Conservation (phyloP, 2,113 vertebrate genomes). For the Porphyrio hochstetteri region DNA sequence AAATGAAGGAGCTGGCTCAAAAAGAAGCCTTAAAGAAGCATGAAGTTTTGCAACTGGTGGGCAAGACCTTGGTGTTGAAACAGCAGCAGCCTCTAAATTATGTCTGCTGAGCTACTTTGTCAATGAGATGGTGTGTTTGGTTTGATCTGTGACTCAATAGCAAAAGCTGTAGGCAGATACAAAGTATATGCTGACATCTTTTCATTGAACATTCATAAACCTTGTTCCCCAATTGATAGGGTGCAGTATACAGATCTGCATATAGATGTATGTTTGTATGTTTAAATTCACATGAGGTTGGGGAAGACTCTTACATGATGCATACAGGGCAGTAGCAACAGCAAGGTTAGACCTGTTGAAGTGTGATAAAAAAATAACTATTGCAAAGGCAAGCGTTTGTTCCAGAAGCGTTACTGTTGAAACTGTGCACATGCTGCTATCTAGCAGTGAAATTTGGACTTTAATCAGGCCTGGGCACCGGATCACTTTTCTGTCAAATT, state of each 20-base stretch:
- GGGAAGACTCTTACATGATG: not conserved
- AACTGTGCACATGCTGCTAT: not conserved
- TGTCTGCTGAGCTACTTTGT: not conserved
- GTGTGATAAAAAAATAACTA: not conserved
- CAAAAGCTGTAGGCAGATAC: not conserved
- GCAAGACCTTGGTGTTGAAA: not conserved
- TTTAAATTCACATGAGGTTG: accelerated
- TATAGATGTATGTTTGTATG: not conserved
- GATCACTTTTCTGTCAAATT: not conserved
- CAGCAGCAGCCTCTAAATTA: not conserved
- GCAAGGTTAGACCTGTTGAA: not conserved
- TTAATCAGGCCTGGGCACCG: not conserved
- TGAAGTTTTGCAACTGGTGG: not conserved
- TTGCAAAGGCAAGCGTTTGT: not conserved
- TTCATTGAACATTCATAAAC: not conserved
- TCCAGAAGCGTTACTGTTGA: not conserved
- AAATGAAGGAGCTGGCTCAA: not conserved
- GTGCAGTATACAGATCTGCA: accelerated
- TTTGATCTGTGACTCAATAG: not conserved
- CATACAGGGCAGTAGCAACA: not conserved
- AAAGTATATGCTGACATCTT: not conserved
- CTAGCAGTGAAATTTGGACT: not conserved
- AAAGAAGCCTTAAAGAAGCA: not conserved
- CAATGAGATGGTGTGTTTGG: not conserved
- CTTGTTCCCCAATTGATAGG: not conserved